A percentile compares a stretch with the other conserved stretches of the same genome.
These are phyloP conservation scores for Drosophila birchii DNA, from an alignment of 2,888 invertebrate genomes.

Conservation along the genomic window DNA sequence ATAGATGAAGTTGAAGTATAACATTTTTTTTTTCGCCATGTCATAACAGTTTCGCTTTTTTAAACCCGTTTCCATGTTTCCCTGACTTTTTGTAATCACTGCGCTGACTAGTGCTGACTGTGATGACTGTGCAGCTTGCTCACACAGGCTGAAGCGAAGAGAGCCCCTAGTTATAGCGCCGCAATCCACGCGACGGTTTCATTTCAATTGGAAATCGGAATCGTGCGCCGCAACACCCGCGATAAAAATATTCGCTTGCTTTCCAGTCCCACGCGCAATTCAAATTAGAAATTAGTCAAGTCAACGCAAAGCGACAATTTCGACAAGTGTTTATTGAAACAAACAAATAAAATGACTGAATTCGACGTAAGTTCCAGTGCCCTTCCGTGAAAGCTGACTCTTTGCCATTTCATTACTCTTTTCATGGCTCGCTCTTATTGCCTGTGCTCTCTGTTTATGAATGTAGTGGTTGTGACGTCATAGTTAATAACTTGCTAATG, in stretches of 20 bases:
- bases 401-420: not conserved
- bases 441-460: conserved; percentile 22
- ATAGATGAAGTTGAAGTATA: too few species aligned
- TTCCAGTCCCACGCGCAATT: conserved; percentile 35
- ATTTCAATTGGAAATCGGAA: conserved; percentile 77
- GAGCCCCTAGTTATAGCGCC: conserved; percentile 29
- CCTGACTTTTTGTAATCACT: conserved; percentile 45
- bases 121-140: conserved; percentile 41
- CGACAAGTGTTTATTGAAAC: conserved; percentile 19
- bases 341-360: conserved; percentile 61
- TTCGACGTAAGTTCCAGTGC: conserved; percentile 70
- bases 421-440: not conserved
- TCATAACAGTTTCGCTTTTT: not conserved
- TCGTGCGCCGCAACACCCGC: conserved; percentile 52
- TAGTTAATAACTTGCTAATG: conserved; percentile 9
- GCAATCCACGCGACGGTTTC: conserved; percentile 58
- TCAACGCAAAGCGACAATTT: conserved; percentile 16
- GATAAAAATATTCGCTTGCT: conserved; percentile 49
- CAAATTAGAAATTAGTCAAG: conserved; percentile 53
- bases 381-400: conserved; percentile 1
- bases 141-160: conserved; percentile 7
- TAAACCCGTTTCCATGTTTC: not conserved
- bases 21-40: too few species aligned
- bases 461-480: conserved; percentile 22
- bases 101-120: conserved; percentile 50